Evolutionary conservation across 92 coral and sea anemone species (phyloP).

Genomic region (Ricordea florida): DNA sequence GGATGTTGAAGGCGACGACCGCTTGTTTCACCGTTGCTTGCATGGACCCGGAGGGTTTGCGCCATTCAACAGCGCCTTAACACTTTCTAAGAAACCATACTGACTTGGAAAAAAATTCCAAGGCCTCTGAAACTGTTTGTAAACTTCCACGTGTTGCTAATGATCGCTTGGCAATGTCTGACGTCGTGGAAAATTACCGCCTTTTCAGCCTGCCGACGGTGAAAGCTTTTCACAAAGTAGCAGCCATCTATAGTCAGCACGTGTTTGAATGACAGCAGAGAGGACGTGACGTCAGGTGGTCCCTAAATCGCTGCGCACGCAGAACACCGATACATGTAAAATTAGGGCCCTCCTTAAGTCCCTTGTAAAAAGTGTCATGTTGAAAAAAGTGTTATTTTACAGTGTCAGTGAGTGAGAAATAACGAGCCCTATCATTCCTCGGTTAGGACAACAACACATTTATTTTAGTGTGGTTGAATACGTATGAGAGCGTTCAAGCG

Average conservation of each 20-base stretch:
- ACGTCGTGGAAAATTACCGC: slow-evolving; percentile 77
- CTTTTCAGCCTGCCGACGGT: slow-evolving; percentile 79
- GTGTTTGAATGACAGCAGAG: slow-evolving; percentile 98
- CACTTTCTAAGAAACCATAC: slow-evolving; percentile 82
- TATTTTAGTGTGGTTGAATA: too few relatives aligned
- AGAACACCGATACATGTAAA: slow-evolving; percentile 24
- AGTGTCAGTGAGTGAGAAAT: too few relatives aligned
- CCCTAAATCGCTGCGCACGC: slow-evolving; percentile 70
- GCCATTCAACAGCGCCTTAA: slow-evolving; percentile 74
- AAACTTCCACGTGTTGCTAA: slow-evolving; percentile 76
- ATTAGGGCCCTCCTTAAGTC: neutral
- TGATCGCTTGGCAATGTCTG: slow-evolving; percentile 56
- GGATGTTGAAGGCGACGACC: slow-evolving; percentile 69
- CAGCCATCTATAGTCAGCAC: slow-evolving; percentile 95
- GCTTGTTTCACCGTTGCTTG: slow-evolving; percentile 72
- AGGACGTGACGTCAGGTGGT: slow-evolving; percentile 76
- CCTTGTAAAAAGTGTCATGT: too few relatives aligned
- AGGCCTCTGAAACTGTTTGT: slow-evolving; percentile 71
- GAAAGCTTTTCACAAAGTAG: slow-evolving; percentile 78
- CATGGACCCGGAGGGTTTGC: slow-evolving; percentile 79
- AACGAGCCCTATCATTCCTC: too few relatives aligned
- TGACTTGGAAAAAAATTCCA: slow-evolving; percentile 44
- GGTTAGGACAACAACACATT: too few relatives aligned
- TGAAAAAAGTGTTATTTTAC: too few relatives aligned
- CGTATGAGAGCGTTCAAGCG: too few relatives aligned